A percentile compares a stretch with the other conserved stretches of the same genome.
Evolutionary conservation across 2,888 invertebrate species (phyloP).

Genomic region (Pammene aurita): DNA sequence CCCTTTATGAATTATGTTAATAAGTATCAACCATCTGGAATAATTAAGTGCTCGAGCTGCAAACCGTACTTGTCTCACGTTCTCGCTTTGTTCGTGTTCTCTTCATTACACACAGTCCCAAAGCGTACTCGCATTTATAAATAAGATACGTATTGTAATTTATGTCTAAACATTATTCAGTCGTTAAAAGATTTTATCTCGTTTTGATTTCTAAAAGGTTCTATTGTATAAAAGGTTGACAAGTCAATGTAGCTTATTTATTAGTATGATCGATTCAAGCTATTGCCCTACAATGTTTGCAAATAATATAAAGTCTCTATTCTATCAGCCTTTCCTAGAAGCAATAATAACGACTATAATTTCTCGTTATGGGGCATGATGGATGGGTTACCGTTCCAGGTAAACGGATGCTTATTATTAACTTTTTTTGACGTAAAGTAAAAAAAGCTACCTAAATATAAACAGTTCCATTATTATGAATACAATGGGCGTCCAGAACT

Average conservation of each 20-base stretch:
- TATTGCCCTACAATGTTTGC: slow-evolving; percentile 66
- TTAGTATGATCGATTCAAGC: slow-evolving; percentile 44
- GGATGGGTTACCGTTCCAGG: slow-evolving; percentile 72
- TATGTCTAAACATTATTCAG: slow-evolving; percentile 42
- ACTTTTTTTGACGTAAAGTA: slow-evolving; percentile 53
- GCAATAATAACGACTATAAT: slow-evolving; percentile 68
- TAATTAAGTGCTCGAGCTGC: slow-evolving; percentile 45
- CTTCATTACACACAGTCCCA: slow-evolving; percentile 46
- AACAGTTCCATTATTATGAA: slow-evolving; percentile 74
- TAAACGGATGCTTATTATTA: slow-evolving; percentile 67
- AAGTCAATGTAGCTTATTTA: slow-evolving; percentile 58
- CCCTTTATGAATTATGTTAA: slow-evolving; percentile 47
- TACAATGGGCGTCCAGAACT: slow-evolving; percentile 71
- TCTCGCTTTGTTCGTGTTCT: slow-evolving; percentile 54
- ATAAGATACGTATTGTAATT: slow-evolving; percentile 49
- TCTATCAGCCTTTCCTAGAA: slow-evolving; percentile 63
- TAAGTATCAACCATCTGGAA: slow-evolving; percentile 46
- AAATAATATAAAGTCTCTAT: slow-evolving; percentile 65
- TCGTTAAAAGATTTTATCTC: slow-evolving; percentile 42
- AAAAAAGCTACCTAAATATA: slow-evolving; percentile 74
- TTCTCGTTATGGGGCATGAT: slow-evolving; percentile 77
- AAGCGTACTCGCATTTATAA: slow-evolving; percentile 53
- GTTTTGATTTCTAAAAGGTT: slow-evolving; percentile 36
- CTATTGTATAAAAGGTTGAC: slow-evolving; percentile 48
- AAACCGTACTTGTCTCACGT: slow-evolving; percentile 45